Evolutionary conservation across 2,888 invertebrate species (phyloP), one percentile per base, ranked within the genome.

Genomic region (Synanthedon andrenaeformis): DNA sequence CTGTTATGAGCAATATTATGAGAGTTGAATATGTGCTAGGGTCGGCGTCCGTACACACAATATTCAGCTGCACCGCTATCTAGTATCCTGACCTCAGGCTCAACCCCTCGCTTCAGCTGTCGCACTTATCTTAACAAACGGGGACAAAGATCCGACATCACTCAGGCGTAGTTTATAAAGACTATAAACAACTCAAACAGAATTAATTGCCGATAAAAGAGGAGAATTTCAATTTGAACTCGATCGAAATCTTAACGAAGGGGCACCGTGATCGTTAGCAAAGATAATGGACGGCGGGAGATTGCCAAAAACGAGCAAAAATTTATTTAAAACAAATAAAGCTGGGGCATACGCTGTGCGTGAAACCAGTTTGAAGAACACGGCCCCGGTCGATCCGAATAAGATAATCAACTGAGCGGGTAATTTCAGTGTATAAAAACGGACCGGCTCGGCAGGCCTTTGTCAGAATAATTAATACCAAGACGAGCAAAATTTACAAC

Each of bases 291-390:
- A 68, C 70, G 65, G 59, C 59, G 55, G 62, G 68, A 75, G 79
- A 81, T 84, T 81, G 83, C 82, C 80, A 82, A 86, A 87, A 79
- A 82, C 72, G 76, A 84, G 77, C 80, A 87, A 86, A 83, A 82
- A 74, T 77, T 41, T 71, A 69, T 76, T 74, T 78, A 85, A 84
- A 85, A 75, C 82, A 86, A 87, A 87, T 82, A 85, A 84, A 86
- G 78, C 69, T 75, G 74, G 70, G 10, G 75, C 79, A 70, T 76
- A 81, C 78, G 78, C 72, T 68, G 70, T 62, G 67, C 62, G 65
- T 58, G 68, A 70, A 81, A 84, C 84, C 79, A 65, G 83, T 83
- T 80, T 61, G 61, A 63, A 65, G 69, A 69, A 65, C 65, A 59
- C 58, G 62, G 70, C 66, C 64, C 65, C 70, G 73, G 69, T 68